A percentile compares a stretch with the other conserved stretches of the same genome.
Evolutionary conservation across 2,797 vertebrate species (phyloP).

Genomic region (Natrix natrix): DNA sequence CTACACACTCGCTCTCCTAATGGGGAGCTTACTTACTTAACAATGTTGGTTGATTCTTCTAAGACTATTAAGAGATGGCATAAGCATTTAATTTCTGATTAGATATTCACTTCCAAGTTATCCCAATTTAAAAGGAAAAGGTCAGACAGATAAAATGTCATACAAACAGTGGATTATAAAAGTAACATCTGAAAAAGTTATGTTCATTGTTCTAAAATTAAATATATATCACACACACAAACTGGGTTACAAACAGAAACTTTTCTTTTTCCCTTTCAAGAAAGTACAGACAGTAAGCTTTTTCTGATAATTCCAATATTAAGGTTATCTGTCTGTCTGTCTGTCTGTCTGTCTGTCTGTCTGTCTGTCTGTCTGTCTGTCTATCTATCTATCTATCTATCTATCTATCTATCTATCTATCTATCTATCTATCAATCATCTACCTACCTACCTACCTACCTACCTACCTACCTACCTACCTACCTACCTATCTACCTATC

Average conservation of each 20-base stretch:
- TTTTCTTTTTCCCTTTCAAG: neutral
- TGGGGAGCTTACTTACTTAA: too few species aligned
- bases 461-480: too few species aligned
- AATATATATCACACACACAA: neutral
- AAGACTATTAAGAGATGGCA: neutral
- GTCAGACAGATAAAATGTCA: slow-evolving; percentile 13
- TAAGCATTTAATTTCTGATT: slow-evolving; percentile 21
- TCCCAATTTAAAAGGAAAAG: slow-evolving; percentile 9
- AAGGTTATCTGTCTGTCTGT: neutral
- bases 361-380: too few species aligned
- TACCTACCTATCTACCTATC: too few species aligned
- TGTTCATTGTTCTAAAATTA: neutral
- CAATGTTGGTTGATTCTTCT: neutral
- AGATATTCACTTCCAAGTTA: neutral
- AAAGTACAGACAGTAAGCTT: slow-evolving; percentile 28
- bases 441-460: too few species aligned
- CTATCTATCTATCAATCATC: too few species aligned
- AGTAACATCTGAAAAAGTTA: neutral
- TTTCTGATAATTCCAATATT: slow-evolving; percentile 21
- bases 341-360: neutral
- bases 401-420: too few species aligned
- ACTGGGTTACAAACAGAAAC: neutral
- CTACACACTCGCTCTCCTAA: too few species aligned
- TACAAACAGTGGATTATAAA: neutral
- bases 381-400: too few species aligned